Percentiles rank a stretch among this genome's conserved stretches.
phyloP scores from a whole-genome alignment of 2,113 vertebrate species.

The Stictonetta naevosa region DNA sequence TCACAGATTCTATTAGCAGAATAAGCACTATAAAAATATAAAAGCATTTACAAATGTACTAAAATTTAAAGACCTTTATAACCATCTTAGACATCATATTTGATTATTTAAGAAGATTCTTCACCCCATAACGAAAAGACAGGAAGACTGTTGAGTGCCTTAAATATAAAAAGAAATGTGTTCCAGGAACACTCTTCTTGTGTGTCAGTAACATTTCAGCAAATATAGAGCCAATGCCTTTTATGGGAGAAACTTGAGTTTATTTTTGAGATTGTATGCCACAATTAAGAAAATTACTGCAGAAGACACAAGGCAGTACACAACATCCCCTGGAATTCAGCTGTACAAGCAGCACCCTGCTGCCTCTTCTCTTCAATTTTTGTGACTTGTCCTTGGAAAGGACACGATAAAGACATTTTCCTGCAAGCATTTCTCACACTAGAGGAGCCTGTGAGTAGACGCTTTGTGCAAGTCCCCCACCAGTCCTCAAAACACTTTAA shows the following conservation, averaged over 20 bases:
- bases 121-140: neutral
- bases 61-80: neutral
- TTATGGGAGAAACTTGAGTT: neutral
- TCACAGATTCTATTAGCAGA: neutral
- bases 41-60: neutral
- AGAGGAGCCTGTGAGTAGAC: neutral
- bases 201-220: neutral
- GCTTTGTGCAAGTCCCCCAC: neutral
- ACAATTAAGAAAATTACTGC: neutral
- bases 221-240: neutral
- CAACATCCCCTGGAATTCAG: neutral
- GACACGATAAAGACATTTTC: neutral
- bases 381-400: slow-evolving; percentile 2
- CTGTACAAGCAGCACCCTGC: neutral
- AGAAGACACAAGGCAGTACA: neutral
- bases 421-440: neutral
- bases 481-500: neutral
- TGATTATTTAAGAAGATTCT: neutral
- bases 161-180: neutral
- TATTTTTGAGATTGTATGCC: neutral
- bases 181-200: neutral
- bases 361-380: neutral
- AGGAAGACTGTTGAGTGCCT: neutral
- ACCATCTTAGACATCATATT: neutral
- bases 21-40: neutral